Percentiles rank a stretch among this genome's conserved stretches.
phyloP scores from a whole-genome alignment of 2,113 vertebrate genomes.

The Danionella cerebrum region DNA sequence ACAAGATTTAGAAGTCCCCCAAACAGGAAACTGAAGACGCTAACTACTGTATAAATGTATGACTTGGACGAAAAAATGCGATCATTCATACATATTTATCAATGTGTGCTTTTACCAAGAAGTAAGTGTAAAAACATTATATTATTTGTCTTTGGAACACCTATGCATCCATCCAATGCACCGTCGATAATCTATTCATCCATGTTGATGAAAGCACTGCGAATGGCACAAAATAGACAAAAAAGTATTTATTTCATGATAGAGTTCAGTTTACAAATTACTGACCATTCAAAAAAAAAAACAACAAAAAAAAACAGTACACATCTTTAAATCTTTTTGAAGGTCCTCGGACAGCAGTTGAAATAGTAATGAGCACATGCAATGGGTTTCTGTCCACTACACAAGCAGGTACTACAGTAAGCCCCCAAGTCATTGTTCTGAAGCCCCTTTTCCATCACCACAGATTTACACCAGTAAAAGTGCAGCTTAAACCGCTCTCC shows the following conservation, averaged over 20 bases:
- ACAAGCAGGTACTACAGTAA: slow-evolving; percentile 60
- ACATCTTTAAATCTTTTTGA: slow-evolving; percentile 33
- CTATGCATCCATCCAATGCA: background rate
- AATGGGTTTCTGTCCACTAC: slow-evolving; percentile 62
- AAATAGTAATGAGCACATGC: slow-evolving; percentile 72
- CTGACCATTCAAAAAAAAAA: slow-evolving; percentile 66
- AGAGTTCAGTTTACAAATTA: slow-evolving; percentile 67
- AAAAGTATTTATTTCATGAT: slow-evolving; percentile 76
- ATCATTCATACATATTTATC: no score
- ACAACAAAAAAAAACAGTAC: slow-evolving; percentile 66
- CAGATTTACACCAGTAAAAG: background rate
- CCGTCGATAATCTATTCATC: background rate
- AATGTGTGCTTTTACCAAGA: no score
- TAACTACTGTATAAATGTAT: no score
- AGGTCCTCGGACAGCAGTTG: slow-evolving; percentile 63
- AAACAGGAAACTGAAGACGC: no score
- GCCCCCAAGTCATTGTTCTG: slow-evolving; percentile 37
- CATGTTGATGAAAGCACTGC: background rate
- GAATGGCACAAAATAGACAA: slow-evolving; percentile 33
- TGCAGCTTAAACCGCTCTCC: background rate
- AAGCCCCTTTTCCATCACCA: background rate
- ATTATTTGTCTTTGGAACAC: no score
- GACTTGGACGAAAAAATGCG: no score
- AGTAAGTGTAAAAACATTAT: no score
- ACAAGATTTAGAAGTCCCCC: no score